A percentile compares a stretch with the other conserved stretches of the same genome.
phyloP scores from a whole-genome alignment of 1,140 invertebrate genomes.

The Arctopsyche grandis region DNA sequence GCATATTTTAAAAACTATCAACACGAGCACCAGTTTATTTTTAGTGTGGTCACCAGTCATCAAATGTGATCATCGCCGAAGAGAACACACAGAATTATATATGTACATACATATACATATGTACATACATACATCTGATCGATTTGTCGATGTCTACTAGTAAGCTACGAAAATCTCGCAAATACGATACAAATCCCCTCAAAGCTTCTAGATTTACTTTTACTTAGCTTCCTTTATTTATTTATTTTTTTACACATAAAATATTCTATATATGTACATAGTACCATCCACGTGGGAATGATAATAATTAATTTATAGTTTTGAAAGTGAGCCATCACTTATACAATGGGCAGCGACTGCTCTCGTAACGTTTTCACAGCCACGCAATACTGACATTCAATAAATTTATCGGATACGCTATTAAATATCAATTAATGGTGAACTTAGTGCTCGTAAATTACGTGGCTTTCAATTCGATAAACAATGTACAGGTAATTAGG shows the following conservation, averaged over 20 bases:
- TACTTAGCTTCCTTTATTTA: too few species aligned
- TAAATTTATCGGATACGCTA: constrained; percentile 9
- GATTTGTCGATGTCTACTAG: background rate
- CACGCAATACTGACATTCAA: constrained; percentile 1
- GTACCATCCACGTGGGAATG: too few species aligned
- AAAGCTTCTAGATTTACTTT: background rate
- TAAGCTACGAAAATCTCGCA: constrained; percentile 12
- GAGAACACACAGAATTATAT: background rate
- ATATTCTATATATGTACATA: too few species aligned
- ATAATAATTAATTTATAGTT: too few species aligned
- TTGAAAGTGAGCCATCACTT: too few species aligned
- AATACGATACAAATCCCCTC: constrained; percentile 4
- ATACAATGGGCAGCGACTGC: too few species aligned
- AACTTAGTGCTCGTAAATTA: constrained; percentile 17
- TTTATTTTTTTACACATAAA: too few species aligned
- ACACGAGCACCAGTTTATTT: constrained; percentile 34
- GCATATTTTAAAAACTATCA: constrained; percentile 23
- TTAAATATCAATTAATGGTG: constrained; percentile 23
- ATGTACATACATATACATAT: too few species aligned
- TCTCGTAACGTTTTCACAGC: background rate
- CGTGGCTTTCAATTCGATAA: constrained; percentile 18
- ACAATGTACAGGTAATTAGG: constrained; percentile 30
- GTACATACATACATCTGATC: background rate
- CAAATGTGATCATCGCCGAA: background rate
- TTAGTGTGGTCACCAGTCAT: background rate